Evolutionary conservation across 2,888 invertebrate species (phyloP), one percentile per base, ranked within the genome.

Genomic region (Drosophila ezoana): DNA sequence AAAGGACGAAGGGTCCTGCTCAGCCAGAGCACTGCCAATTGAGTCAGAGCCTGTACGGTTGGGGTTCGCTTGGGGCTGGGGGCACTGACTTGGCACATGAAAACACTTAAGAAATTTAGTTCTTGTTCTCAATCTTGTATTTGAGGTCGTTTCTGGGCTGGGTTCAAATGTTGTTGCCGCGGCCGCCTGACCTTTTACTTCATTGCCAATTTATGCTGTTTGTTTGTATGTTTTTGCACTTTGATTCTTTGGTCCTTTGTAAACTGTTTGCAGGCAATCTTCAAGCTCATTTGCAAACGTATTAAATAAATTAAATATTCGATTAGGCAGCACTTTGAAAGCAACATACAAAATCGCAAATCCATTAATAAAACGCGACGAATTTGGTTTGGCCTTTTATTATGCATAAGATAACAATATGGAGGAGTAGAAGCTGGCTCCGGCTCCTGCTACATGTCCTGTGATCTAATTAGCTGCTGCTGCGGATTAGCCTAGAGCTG

Each of bases 81-180:
- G 56, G 11, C 14, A 32, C 60, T 43, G 81, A 45, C 66, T 74
- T 74, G 87, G 81, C 81, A 72, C 79, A 79, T 72, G 82, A 86
- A 86, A 86, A 80, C 87, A 83, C 82, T 83, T 83, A 83, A 80
- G 84, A 83, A 83, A 86, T 86, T 77, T 77, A 83, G 74, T 77
- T 80, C 84, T 86, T 83, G 87, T 88, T 83, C 87, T 62, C 89
- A 81, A 88, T 77, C 87, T 86, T 88, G 87, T 88, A 75, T 77
- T 79, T 86, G 78, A 88, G 89, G 87, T 86, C 74, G 66, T 68
- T 70, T 52, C 35, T 37, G 52, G 28, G 32, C 54, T 18, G 43
- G 52, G 71, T 44, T 48, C 57, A 69, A 33, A 35, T 43, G n/a
- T n/a, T n/a, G 14, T 11, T 16, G 28, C 28, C 28, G 28, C 23